Evolutionary conservation across 2,113 vertebrate species (phyloP), one percentile per base, ranked within the genome.

Genomic region (Mellivora capensis): DNA sequence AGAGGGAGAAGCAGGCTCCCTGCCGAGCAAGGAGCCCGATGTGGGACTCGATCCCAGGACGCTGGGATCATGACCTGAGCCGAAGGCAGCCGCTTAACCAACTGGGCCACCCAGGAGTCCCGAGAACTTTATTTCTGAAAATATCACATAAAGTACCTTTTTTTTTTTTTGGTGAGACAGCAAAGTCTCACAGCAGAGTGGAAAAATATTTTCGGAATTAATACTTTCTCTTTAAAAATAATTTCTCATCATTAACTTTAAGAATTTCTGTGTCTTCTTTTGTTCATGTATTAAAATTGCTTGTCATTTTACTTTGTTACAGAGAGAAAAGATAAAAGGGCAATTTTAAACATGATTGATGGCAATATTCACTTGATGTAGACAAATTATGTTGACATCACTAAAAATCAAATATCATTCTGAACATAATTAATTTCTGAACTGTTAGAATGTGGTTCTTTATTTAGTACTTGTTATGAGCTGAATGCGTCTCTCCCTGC

Each of bases 241-340:
- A 91, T 52, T 86, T 94, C 39, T 93, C 21, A 77, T 57, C 93
- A 71, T 87, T 37, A 89, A 39, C 61, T 95, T 87, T 87, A 81
- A 82, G 25, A 81, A 86, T 64, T 88, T 72, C 31, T 87, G 6
- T n/a, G 29, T 52, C 29, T 83, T 71, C 57, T 59, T 93, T 71
- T 90, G 11, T 20, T 37, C 29, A 49, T 64, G 27, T 49, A 49
- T 74, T 83, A 93, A 83, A 72, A 20, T 57, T 62, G 3, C 81
- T 81, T 81, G 2, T 57, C 29, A 57, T 57, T 57, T 57, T 4
- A 47, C 52, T 90, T 72, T 47, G 2, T 64, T 84, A 87, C 31
- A 34, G 49, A 62, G n/a, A 72, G 37, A 79, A 82, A 79, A 96
- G 77, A 71, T 62, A 72, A 93, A 77, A 72, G 23, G 31, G 21